Evolutionary conservation across 2,113 vertebrate species (phyloP).

Genomic region (Pelecanus crispus): DNA sequence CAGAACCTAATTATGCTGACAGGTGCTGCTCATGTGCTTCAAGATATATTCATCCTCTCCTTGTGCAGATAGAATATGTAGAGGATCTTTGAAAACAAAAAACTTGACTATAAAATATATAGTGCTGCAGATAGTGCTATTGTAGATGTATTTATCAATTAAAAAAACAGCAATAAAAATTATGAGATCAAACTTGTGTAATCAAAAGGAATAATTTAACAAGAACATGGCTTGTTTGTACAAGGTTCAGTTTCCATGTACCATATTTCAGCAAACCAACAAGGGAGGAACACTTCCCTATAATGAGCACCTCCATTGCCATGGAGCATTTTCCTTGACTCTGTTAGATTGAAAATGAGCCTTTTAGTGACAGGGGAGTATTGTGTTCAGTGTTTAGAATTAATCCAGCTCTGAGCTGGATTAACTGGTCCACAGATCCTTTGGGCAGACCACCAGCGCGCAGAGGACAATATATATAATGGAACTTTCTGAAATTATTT

Average conservation of each 20-base stretch:
- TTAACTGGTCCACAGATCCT: not conserved
- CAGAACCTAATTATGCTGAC: not conserved
- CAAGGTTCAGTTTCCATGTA: not conserved
- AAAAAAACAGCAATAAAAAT: not conserved
- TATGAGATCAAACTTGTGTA: not conserved
- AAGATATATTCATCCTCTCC: not conserved
- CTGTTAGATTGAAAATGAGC: not conserved
- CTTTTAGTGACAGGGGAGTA: not conserved
- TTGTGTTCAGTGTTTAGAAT: constrained; percentile 28
- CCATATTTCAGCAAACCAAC: not conserved
- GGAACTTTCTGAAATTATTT: constrained; percentile 33
- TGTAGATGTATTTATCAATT: not conserved
- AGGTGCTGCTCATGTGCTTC: not conserved
- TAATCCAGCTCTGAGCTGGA: not conserved
- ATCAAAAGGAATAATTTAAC: not conserved
- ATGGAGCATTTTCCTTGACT: not conserved
- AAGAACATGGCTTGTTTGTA: not conserved
- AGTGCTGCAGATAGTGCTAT: not conserved
- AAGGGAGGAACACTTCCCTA: not conserved
- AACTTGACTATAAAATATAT: not conserved
- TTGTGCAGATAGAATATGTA: not conserved
- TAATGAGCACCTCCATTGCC: not conserved
- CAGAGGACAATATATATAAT: constrained; percentile 2
- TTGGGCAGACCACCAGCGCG: not conserved
- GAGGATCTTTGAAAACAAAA: not conserved